Conservation (phyloP, 2,888 invertebrate species). For the Eretmocerus hayati region DNA sequence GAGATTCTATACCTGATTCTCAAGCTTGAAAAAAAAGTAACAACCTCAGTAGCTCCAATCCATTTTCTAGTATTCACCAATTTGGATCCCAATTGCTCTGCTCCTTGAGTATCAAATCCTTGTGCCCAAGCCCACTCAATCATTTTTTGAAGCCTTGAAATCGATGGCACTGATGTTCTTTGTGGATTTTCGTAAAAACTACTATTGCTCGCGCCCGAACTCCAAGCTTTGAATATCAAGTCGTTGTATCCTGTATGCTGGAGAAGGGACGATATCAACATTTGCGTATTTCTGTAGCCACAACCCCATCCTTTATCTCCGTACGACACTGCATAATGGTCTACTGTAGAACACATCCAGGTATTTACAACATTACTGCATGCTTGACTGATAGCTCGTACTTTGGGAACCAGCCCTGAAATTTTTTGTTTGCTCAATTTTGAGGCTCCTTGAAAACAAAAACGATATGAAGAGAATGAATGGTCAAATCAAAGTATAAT, state of each 20-base stretch:
- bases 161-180: slow-evolving; percentile 71
- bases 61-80: slow-evolving; percentile 81
- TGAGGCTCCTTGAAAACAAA: too few species aligned
- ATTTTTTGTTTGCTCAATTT: too few species aligned
- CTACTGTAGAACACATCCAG: slow-evolving; percentile 71
- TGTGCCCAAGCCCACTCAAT: slow-evolving; percentile 78
- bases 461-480: too few species aligned
- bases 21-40: slow-evolving; percentile 74
- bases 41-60: slow-evolving; percentile 90
- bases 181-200: slow-evolving; percentile 49
- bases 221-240: slow-evolving; percentile 50
- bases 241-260: slow-evolving; percentile 64
- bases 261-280: slow-evolving; percentile 78
- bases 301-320: slow-evolving; percentile 91
- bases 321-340: slow-evolving; percentile 81
- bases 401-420: slow-evolving; percentile 47
- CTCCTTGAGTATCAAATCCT: slow-evolving; percentile 76
- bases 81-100: slow-evolving; percentile 75
- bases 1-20: slow-evolving; percentile 75
- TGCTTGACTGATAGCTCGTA: slow-evolving; percentile 48
- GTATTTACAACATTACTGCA: slow-evolving; percentile 59
- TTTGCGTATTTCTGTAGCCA: slow-evolving; percentile 86
- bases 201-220: slow-evolving; percentile 36
- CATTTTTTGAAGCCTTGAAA: slow-evolving; percentile 73
- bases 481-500: too few species aligned